These are phyloP conservation scores for Smutsia gigantea DNA, from an alignment of 2,797 vertebrate genomes.

Conservation along the genomic window DNA sequence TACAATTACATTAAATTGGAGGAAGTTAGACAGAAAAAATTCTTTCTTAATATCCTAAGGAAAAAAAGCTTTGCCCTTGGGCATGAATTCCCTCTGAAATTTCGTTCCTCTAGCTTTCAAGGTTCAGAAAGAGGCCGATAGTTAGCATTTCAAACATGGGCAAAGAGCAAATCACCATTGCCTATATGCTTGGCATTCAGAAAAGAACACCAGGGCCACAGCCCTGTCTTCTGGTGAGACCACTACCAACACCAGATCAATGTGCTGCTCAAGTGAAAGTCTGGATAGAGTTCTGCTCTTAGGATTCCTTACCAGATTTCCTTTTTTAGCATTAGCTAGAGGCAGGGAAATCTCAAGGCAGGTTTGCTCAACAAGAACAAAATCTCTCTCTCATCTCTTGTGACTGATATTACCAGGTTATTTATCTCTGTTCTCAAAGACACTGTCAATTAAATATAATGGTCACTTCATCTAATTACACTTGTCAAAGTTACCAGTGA, in stretches of 20 bases:
- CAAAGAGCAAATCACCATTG: background rate
- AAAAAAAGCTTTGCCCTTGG: background rate
- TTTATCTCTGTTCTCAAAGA: constrained; percentile 26
- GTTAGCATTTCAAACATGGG: constrained; percentile 37
- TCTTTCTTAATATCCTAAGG: background rate
- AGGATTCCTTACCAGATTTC: background rate
- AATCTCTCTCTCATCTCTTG: background rate
- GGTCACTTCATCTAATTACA: background rate
- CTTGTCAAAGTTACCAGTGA: background rate
- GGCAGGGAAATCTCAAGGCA: background rate
- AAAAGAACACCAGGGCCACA: background rate
- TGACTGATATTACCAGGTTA: constrained; percentile 8
- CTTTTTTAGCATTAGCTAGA: constrained; percentile 7
- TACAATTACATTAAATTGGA: constrained; percentile 31
- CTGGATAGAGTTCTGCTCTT: background rate
- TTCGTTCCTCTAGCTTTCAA: background rate
- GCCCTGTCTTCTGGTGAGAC: background rate
- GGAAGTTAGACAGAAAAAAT: constrained; percentile 11
- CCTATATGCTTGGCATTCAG: background rate
- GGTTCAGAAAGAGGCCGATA: background rate
- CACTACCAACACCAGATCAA: background rate
- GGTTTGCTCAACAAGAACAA: background rate
- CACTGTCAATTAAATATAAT: constrained; percentile 14
- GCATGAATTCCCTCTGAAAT: constrained; percentile 12
- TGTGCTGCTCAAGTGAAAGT: background rate